Conservation (phyloP, 2,113 vertebrate genomes). For the Gallinago paraguaiae region DNA sequence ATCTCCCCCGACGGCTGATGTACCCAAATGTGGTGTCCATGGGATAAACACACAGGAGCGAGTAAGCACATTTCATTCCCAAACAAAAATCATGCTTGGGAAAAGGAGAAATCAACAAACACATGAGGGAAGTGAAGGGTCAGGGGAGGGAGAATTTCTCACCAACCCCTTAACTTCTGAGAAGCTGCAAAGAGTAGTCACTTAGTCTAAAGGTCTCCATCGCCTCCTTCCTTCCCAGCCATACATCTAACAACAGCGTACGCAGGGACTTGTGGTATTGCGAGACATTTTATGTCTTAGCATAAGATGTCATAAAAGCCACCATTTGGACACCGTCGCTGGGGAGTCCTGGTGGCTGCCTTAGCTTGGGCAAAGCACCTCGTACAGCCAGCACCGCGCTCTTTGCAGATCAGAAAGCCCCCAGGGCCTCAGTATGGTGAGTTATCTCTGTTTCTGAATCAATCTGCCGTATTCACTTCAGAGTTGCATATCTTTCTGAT, state of each 20-base stretch:
- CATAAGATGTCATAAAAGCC: background rate
- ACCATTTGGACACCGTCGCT: background rate
- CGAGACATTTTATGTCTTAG: fast-evolving
- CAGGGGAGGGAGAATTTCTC: background rate
- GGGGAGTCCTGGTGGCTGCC: background rate
- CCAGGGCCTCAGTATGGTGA: background rate
- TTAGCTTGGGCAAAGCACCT: background rate
- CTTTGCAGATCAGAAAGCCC: background rate
- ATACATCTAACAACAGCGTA: background rate
- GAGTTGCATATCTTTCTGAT: background rate
- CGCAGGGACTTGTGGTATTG: background rate
- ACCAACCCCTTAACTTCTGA: constrained; percentile 7
- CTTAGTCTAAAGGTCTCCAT: background rate
- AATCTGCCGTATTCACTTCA: background rate
- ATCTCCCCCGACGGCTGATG: constrained; percentile 48
- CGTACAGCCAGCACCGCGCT: background rate
- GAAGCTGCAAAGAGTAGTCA: background rate
- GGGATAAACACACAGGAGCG: constrained; percentile 18
- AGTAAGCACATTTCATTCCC: constrained; percentile 48
- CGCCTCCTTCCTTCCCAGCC: background rate
- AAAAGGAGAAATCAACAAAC: constrained; percentile 37
- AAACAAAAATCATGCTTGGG: constrained; percentile 48
- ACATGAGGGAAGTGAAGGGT: background rate
- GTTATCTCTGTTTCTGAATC: background rate
- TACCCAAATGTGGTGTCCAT: background rate